Evolutionary conservation across 2,888 invertebrate genomes (phyloP).

Genomic region (Xanthia icteritia): DNA sequence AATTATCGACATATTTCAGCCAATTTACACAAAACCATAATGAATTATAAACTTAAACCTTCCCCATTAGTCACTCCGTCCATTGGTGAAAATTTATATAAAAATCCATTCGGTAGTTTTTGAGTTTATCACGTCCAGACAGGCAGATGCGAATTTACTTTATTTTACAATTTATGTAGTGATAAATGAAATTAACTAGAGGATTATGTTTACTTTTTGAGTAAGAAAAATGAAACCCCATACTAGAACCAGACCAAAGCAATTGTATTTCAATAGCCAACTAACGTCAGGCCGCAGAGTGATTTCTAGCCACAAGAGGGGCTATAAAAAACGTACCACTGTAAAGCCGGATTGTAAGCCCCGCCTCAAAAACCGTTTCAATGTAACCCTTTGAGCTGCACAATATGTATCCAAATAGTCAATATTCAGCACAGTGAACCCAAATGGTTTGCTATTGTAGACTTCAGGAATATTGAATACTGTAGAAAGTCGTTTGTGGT

Average conservation of each 20-base stretch:
- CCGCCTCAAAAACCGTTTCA: constrained; percentile 5
- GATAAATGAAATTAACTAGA: too few relatives aligned
- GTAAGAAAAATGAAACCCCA: too few relatives aligned
- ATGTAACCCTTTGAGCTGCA: constrained; percentile 24
- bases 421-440: constrained; percentile 8
- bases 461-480: constrained; percentile 30
- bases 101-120: too few relatives aligned
- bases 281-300: constrained; percentile 4
- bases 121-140: too few relatives aligned
- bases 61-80: too few relatives aligned
- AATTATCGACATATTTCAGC: too few relatives aligned
- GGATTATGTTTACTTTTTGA: too few relatives aligned
- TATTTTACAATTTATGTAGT: too few relatives aligned
- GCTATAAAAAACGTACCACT: constrained; percentile 1
- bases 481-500: constrained; percentile 12
- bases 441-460: constrained; percentile 16
- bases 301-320: constrained; percentile 1
- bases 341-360: constrained; percentile 2
- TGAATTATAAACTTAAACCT: too few relatives aligned
- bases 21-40: too few relatives aligned
- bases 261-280: constrained; percentile 15
- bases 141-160: too few relatives aligned
- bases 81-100: too few relatives aligned
- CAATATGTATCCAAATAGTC: constrained; percentile 30
- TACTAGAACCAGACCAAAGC: not conserved